Conservation (phyloP, 2,797 vertebrate genomes). For the Alectoris magna region DNA sequence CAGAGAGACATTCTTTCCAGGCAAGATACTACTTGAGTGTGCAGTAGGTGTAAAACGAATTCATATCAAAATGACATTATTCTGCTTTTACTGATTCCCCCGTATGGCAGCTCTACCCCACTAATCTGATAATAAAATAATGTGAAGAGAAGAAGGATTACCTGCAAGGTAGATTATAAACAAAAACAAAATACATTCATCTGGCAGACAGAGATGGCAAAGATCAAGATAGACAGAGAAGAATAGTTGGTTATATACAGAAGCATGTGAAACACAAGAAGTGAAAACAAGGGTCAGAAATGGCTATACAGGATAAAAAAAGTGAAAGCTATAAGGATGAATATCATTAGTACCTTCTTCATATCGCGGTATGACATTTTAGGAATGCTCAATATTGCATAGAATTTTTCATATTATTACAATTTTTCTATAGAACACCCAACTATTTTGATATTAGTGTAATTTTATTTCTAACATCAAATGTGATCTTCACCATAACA, state of each 20-base stretch:
- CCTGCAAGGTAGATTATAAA: background rate
- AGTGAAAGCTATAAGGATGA: background rate
- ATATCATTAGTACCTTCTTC: background rate
- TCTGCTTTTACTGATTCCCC: background rate
- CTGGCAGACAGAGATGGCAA: background rate
- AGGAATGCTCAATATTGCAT: background rate
- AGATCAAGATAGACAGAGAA: background rate
- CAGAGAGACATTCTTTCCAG: constrained; percentile 1
- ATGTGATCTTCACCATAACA: background rate
- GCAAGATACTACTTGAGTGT: background rate
- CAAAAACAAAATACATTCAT: background rate
- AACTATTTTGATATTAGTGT: background rate
- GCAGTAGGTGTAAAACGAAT: constrained; percentile 39
- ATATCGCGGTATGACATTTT: background rate
- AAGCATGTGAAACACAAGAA: background rate
- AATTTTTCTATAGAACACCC: background rate
- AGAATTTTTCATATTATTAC: background rate
- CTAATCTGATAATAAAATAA: background rate
- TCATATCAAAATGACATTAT: constrained; percentile 32
- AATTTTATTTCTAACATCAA: background rate
- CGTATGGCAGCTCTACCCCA: background rate
- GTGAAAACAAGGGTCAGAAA: fast-evolving
- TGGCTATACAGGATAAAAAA: background rate
- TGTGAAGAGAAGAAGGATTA: background rate
- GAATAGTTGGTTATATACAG: background rate